A percentile compares a stretch with the other conserved stretches of the same genome.
Conservation (phyloP, 1,140 invertebrate genomes). For the Orchestia grillus region DNA sequence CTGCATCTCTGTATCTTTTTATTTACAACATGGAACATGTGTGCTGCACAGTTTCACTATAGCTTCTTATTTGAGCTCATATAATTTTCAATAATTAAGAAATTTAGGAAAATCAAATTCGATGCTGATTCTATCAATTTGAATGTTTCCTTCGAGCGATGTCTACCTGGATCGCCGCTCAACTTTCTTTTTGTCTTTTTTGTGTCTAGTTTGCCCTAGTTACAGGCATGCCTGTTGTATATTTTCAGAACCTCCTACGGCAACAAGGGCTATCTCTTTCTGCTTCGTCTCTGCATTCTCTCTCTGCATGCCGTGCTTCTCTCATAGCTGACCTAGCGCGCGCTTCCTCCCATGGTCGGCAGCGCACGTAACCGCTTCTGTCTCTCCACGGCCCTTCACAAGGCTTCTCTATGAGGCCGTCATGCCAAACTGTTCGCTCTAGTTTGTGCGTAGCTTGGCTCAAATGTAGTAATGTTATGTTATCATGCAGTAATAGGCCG, state of each 20-base stretch:
- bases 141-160: neutral
- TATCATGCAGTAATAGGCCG: neutral
- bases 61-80: too few species aligned
- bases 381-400: neutral
- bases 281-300: neutral
- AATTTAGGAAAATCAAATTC: too few species aligned
- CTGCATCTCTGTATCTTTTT: too few species aligned
- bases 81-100: too few species aligned
- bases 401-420: neutral
- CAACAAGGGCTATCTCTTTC: neutral
- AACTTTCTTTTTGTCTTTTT: neutral
- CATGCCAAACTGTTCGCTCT: neutral
- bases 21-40: too few species aligned
- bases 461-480: too few species aligned
- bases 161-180: neutral
- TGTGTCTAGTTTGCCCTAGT: neutral
- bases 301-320: constrained; percentile 30
- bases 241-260: neutral
- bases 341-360: neutral
- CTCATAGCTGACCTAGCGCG: neutral
- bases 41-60: too few species aligned
- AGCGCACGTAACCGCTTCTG: neutral
- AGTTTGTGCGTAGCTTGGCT: neutral
- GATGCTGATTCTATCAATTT: too few species aligned
- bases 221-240: neutral